phyloP scores from a whole-genome alignment of 2,888 invertebrate genomes.

The Hyalella azteca region DNA sequence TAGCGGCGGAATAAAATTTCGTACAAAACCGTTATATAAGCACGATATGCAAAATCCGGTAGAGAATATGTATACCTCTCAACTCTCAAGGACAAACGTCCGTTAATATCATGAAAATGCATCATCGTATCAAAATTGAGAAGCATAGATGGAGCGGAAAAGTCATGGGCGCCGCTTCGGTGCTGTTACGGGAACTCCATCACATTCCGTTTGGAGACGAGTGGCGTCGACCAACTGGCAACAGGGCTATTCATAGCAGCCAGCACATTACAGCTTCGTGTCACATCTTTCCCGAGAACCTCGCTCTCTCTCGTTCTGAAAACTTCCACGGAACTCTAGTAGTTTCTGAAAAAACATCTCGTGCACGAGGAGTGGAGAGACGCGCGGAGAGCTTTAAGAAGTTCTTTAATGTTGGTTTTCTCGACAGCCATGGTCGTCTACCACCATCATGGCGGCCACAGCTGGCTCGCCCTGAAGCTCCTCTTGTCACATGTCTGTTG shows the following conservation, averaged over 20 bases:
- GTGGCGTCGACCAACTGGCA: neutral
- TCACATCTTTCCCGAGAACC: neutral
- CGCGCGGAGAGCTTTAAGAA: neutral
- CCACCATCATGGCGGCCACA: neutral
- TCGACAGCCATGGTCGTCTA: neutral
- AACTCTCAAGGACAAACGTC: too few species aligned
- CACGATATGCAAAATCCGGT: too few species aligned
- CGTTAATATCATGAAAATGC: too few species aligned
- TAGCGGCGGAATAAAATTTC: too few species aligned
- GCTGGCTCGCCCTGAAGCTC: neutral
- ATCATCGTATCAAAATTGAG: too few species aligned
- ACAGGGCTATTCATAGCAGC: conserved; percentile 20
- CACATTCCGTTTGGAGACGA: too few species aligned
- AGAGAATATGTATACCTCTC: too few species aligned
- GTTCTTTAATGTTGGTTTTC: neutral
- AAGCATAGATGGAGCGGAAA: too few species aligned
- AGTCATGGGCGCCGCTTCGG: too few species aligned
- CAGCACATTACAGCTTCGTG: neutral
- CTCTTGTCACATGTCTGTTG: conserved; percentile 17
- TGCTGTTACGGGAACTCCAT: too few species aligned
- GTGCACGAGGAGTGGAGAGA: neutral
- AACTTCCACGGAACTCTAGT: neutral
- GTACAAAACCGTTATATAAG: too few species aligned
- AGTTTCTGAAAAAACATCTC: neutral
- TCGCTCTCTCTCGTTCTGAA: too few species aligned